Conservation (phyloP, 2,113 vertebrate species). For the Piaya cayana region DNA sequence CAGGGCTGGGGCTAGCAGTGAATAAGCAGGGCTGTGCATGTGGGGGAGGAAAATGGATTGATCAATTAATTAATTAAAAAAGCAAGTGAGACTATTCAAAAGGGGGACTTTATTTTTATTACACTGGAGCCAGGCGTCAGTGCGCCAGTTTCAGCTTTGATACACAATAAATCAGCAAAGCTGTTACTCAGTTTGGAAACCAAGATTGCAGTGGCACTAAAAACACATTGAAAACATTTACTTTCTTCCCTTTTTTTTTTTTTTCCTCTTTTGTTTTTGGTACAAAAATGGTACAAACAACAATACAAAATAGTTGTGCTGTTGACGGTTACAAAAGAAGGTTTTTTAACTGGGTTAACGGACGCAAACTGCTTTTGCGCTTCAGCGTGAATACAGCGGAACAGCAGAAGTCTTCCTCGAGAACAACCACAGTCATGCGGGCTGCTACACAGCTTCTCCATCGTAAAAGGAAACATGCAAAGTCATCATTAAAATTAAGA, state of each 20-base stretch:
- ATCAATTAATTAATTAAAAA: not conserved
- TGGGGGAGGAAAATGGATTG: not conserved
- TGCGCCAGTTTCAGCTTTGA: slow-evolving; percentile 72
- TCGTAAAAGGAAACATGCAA: slow-evolving; percentile 91
- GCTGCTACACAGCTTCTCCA: slow-evolving; percentile 81
- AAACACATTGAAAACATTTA: slow-evolving; percentile 89
- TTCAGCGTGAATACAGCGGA: slow-evolving; percentile 72
- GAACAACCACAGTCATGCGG: slow-evolving; percentile 86
- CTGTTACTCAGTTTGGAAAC: slow-evolving; percentile 84
- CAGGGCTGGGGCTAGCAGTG: fast-evolving
- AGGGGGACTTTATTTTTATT: slow-evolving; percentile 79
- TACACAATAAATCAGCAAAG: slow-evolving; percentile 85
- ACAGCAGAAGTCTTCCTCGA: slow-evolving; percentile 76
- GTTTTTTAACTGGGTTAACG: slow-evolving; percentile 76
- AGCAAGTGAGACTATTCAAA: slow-evolving; percentile 46
- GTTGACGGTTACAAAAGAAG: slow-evolving; percentile 94
- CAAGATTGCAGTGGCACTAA: slow-evolving; percentile 87
- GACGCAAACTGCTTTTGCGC: slow-evolving; percentile 74
- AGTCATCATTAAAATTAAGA: slow-evolving; percentile 71
- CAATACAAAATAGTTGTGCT: slow-evolving; percentile 99
- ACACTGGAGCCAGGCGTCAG: slow-evolving; percentile 62
- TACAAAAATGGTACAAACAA: slow-evolving; percentile 99
- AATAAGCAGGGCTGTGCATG: fast-evolving
- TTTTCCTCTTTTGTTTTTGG: slow-evolving; percentile 74
- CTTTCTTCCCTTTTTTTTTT: slow-evolving; percentile 61